Conservation (phyloP, 2,888 invertebrate species). For the Ceramica pisi region DNA sequence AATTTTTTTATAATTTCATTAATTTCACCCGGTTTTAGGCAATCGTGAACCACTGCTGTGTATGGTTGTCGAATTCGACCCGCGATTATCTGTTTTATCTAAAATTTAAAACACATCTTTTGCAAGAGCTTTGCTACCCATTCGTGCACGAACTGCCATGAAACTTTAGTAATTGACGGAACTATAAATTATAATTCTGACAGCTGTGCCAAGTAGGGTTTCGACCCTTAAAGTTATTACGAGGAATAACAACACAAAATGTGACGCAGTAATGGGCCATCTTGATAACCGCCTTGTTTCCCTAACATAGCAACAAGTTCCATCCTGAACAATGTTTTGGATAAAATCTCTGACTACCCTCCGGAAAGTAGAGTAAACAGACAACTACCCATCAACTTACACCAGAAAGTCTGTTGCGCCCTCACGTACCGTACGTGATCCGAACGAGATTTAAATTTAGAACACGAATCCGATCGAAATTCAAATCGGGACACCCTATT, state of each 20-base stretch:
- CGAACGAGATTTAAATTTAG: slow-evolving; percentile 68
- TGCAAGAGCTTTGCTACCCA: not conserved
- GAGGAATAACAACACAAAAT: not conserved
- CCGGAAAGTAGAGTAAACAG: slow-evolving; percentile 27
- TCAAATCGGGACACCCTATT: slow-evolving; percentile 64
- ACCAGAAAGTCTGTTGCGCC: slow-evolving; percentile 57
- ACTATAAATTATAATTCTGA: slow-evolving; percentile 13
- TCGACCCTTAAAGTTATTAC: slow-evolving; percentile 15
- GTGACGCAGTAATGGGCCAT: slow-evolving; percentile 9
- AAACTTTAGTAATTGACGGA: slow-evolving; percentile 11
- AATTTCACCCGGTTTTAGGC: too few relatives aligned
- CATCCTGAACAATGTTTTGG: slow-evolving; percentile 5
- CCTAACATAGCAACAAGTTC: slow-evolving; percentile 38
- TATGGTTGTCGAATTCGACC: too few relatives aligned
- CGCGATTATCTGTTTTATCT: too few relatives aligned
- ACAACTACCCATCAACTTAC: slow-evolving; percentile 59
- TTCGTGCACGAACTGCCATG: not conserved
- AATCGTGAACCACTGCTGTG: too few relatives aligned
- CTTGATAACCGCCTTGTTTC: slow-evolving; percentile 23
- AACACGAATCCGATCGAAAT: slow-evolving; percentile 69
- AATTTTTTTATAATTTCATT: too few relatives aligned
- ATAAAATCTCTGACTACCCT: slow-evolving; percentile 21
- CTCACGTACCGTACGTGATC: slow-evolving; percentile 67
- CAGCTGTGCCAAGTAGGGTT: slow-evolving; percentile 11
- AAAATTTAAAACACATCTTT: not conserved